phyloP scores from a whole-genome alignment of 2,888 invertebrate genomes.

The Drosophila sordidula region DNA sequence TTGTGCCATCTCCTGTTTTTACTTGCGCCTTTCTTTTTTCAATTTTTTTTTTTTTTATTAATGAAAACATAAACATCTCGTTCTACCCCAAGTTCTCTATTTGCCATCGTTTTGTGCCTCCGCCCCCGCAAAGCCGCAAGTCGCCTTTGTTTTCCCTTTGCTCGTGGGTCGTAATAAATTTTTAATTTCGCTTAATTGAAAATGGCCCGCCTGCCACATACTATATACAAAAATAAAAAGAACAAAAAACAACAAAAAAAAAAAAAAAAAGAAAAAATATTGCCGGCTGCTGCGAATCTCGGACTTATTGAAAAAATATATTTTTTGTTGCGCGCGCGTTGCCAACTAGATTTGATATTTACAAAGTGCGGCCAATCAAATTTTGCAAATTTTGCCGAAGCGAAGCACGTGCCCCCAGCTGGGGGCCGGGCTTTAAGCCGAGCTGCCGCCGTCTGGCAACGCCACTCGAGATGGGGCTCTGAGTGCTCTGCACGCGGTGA shows the following conservation, averaged over 20 bases:
- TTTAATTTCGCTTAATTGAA: constrained; percentile 82
- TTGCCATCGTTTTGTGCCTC: constrained; percentile 38
- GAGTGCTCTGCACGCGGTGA: constrained; percentile 25
- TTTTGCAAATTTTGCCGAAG: background rate
- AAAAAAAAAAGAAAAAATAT: constrained; percentile 7
- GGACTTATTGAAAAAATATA: constrained; percentile 19
- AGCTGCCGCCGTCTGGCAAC: constrained; percentile 13
- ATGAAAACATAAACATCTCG: constrained; percentile 76
- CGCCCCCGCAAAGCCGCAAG: constrained; percentile 15
- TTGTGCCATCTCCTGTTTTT: constrained; percentile 12
- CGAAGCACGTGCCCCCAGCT: constrained; percentile 7
- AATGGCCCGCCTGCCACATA: constrained; percentile 47
- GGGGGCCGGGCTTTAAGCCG: background rate
- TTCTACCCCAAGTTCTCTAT: constrained; percentile 54
- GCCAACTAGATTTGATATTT: constrained; percentile 6
- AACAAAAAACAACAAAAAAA: background rate
- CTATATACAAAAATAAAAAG: constrained; percentile 5
- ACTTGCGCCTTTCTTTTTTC: constrained; percentile 26
- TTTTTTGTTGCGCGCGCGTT: background rate
- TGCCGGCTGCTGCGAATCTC: background rate
- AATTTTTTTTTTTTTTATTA: constrained; percentile 48
- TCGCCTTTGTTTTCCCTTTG: constrained; percentile 71
- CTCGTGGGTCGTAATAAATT: constrained; percentile 72
- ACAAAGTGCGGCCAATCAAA: constrained; percentile 17
- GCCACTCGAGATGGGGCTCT: constrained; percentile 2